A percentile compares a stretch with the other conserved stretches of the same genome.
These are phyloP conservation scores for Chiridota heheva DNA, from an alignment of 35 echinoderm and acorn worm species.

Conservation along the genomic window DNA sequence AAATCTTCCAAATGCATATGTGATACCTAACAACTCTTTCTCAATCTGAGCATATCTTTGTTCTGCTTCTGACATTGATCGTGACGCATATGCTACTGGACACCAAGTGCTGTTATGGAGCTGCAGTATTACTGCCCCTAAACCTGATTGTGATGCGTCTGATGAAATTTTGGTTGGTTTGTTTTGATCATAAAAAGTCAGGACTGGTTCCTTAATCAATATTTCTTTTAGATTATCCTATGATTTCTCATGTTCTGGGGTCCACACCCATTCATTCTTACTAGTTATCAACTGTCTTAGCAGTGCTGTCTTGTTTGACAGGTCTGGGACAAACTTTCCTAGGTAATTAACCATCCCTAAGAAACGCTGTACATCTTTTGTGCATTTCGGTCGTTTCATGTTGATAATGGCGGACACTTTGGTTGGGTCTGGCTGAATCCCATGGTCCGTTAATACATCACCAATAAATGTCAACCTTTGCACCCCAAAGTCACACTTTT, in stretches of 20 bases:
- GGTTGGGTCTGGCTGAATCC: conserved; percentile 19
- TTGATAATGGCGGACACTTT: conserved; percentile 37
- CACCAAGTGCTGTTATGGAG: conserved; percentile 8
- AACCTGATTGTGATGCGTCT: conserved; percentile 25
- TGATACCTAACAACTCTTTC: conserved; percentile 40
- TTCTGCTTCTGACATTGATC: conserved; percentile 44
- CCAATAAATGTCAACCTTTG: conserved; percentile 44
- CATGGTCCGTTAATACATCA: conserved; percentile 3
- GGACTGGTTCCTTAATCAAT: conserved; percentile 27
- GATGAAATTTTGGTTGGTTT: conserved; percentile 35
- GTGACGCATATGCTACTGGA: conserved; percentile 54
- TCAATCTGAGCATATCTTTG: conserved; percentile 54
- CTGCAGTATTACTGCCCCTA: conserved; percentile 31
- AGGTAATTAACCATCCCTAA: conserved; percentile 31
- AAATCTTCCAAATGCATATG: conserved; percentile 48
- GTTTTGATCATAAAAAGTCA: conserved; percentile 36
- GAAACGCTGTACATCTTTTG: conserved; percentile 18
- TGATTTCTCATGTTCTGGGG: conserved; percentile 24
- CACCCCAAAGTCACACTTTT: conserved; percentile 44
- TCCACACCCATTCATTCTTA: conserved; percentile 65
- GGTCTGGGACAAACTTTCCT: conserved; percentile 33
- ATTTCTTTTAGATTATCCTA: conserved; percentile 44
- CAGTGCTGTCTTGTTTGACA: conserved; percentile 2
- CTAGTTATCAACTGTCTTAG: conserved; percentile 40
- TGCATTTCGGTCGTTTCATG: conserved; percentile 1